Evolutionary conservation across 2,113 vertebrate species (phyloP), one percentile per base, ranked within the genome.

Genomic region (Pionites leucogaster): DNA sequence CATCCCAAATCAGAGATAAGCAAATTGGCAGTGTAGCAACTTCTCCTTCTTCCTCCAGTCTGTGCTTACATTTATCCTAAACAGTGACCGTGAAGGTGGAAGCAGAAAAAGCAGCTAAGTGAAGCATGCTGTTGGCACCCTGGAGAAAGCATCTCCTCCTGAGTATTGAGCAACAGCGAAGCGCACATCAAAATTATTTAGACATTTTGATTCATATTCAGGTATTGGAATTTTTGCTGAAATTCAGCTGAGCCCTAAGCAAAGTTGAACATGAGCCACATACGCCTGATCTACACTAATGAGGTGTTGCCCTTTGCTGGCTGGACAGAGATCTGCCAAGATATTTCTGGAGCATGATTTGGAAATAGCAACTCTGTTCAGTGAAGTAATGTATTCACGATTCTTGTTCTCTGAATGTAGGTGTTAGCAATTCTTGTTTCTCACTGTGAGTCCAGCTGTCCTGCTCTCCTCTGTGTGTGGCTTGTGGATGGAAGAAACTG

Each of bases 21-120:
- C 44, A 67, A 63, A 47, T 5, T 1, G 2, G 44, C 33, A 65
- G 39, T 0, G 0, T 2, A 35, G 67, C 6, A 8, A 59, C n/a
- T 15, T 41, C 49, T 65, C 60, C 59, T 76, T 41, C 68, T 62
- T n/a, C 23, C 44, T 79, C 70, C 50, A 35, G 2, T 24, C 85
- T 71, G 39, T 65, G 55, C 77, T 11, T 11, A 18, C 4, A 1
- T 65, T 85, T 65, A 17, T 63, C 33, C 27, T 17, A 6, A 13
- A 46, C 23, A 23, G n/a, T 55, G 59, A 42, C 75, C 3, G 1
- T 28, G 39, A 87, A 83, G 64, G 55, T 39, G 20, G 69, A 15
- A 35, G 74, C 35, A 41, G 47, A 42, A 60, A 63, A 81, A 90
- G 90, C 85, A 86, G 72, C 59, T 19, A 55, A 78, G 39, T 28